Conservation (phyloP, 2,113 vertebrate genomes). For the Oryzias woworae region DNA sequence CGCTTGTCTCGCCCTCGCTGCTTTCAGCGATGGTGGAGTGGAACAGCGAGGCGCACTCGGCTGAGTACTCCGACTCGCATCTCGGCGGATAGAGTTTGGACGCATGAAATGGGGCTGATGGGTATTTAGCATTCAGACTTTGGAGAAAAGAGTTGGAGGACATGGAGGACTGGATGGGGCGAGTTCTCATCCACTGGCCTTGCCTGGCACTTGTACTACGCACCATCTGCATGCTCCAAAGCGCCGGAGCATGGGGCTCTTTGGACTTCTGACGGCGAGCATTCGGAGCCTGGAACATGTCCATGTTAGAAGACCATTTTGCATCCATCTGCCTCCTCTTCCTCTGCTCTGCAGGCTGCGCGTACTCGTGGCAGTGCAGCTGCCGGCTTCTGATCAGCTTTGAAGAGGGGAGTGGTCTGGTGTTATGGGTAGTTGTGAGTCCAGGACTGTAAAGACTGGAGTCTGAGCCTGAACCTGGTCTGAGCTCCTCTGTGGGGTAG, state of each 20-base stretch:
- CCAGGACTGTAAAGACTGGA: conserved; percentile 77
- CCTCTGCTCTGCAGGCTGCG: conserved; percentile 27
- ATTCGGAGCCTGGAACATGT: conserved; percentile 57
- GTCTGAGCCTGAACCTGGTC: conserved; percentile 81
- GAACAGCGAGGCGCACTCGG: conserved; percentile 81
- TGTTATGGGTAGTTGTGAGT: conserved; percentile 41
- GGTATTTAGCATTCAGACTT: conserved; percentile 68
- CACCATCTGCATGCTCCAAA: conserved; percentile 58
- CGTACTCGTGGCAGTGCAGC: conserved; percentile 49
- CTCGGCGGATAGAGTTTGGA: conserved; percentile 51
- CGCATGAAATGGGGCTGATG: conserved; percentile 56
- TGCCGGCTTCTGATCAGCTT: conserved; percentile 56
- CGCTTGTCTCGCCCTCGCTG: conserved; percentile 86
- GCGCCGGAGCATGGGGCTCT: conserved; percentile 25
- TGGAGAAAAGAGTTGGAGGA: conserved; percentile 69
- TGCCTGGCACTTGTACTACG: conserved; percentile 62
- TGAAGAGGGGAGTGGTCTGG: conserved; percentile 61
- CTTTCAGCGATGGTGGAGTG: conserved; percentile 86
- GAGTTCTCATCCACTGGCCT: conserved; percentile 59
- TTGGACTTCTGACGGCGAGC: conserved; percentile 55
- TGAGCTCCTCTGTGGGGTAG: conserved; percentile 59
- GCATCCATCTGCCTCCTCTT: conserved; percentile 76
- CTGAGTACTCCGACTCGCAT: conserved; percentile 85
- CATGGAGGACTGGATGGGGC: conserved; percentile 42
- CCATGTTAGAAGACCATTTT: conserved; percentile 79